Percentiles rank a stretch among this genome's conserved stretches.
These are phyloP conservation scores for Pyrochroa serraticornis DNA, from an alignment of 2,888 invertebrate species.

Conservation along the genomic window DNA sequence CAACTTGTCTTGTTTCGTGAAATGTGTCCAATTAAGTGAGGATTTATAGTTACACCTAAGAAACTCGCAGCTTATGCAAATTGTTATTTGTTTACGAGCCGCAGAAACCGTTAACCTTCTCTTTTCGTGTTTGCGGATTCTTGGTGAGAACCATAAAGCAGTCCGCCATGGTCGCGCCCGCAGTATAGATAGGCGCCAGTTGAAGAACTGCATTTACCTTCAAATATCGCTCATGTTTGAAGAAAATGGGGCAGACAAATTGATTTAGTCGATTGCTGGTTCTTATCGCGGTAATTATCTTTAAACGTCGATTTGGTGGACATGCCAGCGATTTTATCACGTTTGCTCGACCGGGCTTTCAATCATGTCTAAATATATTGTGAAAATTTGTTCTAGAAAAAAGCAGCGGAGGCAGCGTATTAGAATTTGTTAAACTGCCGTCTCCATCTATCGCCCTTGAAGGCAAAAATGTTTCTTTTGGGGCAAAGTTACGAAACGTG, in stretches of 20 bases:
- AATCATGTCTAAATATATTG: background rate
- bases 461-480: slow-evolving; percentile 63
- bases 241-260: slow-evolving; percentile 21
- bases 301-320: too few relatives aligned
- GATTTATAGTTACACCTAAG: too few relatives aligned
- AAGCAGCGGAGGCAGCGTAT: slow-evolving; percentile 16
- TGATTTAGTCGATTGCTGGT: slow-evolving; percentile 12
- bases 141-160: background rate
- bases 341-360: background rate
- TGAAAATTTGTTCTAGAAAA: slow-evolving; percentile 19
- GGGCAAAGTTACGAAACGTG: slow-evolving; percentile 57
- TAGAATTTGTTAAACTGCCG: slow-evolving; percentile 62
- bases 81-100: slow-evolving; percentile 1
- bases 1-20: too few relatives aligned
- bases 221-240: slow-evolving; percentile 12
- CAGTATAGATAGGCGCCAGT: slow-evolving; percentile 32
- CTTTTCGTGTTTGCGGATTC: slow-evolving; percentile 20
- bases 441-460: slow-evolving; percentile 60
- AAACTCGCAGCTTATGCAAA: too few relatives aligned
- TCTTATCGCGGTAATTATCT: slow-evolving; percentile 9
- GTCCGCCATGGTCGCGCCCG: slow-evolving; percentile 30
- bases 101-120: slow-evolving; percentile 21
- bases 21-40: too few relatives aligned
- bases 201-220: slow-evolving; percentile 26
- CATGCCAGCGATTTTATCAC: background rate